Base-by-base conservation (phyloP, 2,888 invertebrate species). In the Podotricha telesiphe region DNA sequence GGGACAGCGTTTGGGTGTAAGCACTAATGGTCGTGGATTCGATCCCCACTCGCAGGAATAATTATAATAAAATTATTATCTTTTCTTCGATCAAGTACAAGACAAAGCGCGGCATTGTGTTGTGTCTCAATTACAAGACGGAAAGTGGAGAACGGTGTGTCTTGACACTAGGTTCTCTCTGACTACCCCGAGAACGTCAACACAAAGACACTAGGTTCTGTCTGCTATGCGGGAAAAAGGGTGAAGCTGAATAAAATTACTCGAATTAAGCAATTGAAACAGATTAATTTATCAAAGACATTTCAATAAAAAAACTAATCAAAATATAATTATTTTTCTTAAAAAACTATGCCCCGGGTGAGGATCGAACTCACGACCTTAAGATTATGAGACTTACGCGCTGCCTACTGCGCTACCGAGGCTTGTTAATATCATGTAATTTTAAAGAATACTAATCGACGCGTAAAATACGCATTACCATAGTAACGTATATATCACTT, bases 331-430 rank as follows among this genome's bases (percentile, higher is more conserved):
- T 22, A 50, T 17, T 17, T 17, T 0, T 11, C 0, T 15, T 1
- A 59, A 74, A 73, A 71, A 71, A 0, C 3, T 55, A 53, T 76
- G 76, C 75, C 96, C 96, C 96, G 95, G 95, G 96, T 96, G 96
- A 96, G 96, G 96, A 96, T 97, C 96, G 97, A 97, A 97, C 97
- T 97, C 96, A 97, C 96, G 97, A 96, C 96, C 97, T 97, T 97
- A 95, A 96, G 96, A 96, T 96, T 96, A 96, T 96, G 96, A 96
- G 96, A 96, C 96, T 96, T 95, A 96, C 96, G 96, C 96, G 96
- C 96, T 96, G 95, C 96, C 96, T 95, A 96, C 96, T 96, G 96
- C 96, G 96, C 96, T 94, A 96, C 95, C 95, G 95, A 95, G 95
- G 95, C 95, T 55, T 20, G 10, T 20, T 1, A 4, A 10, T 3